These are phyloP conservation scores for Clarias fuscus DNA, from an alignment of 2,797 vertebrate genomes.

Conservation along the genomic window DNA sequence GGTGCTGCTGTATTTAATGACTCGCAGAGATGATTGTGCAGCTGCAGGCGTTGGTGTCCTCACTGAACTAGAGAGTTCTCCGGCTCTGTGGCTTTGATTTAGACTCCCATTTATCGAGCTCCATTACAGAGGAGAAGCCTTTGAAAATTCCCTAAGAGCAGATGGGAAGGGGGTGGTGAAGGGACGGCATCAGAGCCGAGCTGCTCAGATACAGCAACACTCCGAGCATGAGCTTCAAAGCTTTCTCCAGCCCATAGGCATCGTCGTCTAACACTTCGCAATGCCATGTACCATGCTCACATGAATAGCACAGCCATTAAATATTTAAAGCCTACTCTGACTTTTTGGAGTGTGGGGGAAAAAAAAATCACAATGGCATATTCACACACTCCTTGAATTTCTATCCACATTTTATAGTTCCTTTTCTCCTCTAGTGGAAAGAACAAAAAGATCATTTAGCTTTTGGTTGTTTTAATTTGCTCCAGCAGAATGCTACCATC, in stretches of 20 bases:
- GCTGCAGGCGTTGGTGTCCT: conserved; percentile 47
- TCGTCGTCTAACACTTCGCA: conserved; percentile 39
- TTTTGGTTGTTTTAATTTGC: conserved; percentile 39
- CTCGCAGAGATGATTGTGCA: conserved; percentile 35
- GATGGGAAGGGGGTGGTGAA: conserved; percentile 1
- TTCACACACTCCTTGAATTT: conserved; percentile 21
- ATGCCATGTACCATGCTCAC: conserved; percentile 37
- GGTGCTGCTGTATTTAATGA: conserved; percentile 32
- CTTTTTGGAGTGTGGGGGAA: conserved; percentile 29
- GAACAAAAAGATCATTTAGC: conserved; percentile 27
- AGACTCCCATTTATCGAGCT: conserved; percentile 46
- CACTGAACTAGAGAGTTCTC: conserved; percentile 34
- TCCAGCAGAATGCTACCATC: conserved; percentile 12
- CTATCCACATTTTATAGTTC: conserved; percentile 12
- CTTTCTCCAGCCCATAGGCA: conserved; percentile 41
- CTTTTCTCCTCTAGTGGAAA: conserved; percentile 11
- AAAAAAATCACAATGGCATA: conserved; percentile 24
- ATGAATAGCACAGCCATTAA: conserved; percentile 56
- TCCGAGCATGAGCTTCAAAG: conserved; percentile 49
- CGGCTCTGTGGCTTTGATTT: conserved; percentile 48
- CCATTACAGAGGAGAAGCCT: conserved; percentile 45
- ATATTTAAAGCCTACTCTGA: conserved; percentile 51
- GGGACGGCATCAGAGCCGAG: conserved; percentile 38
- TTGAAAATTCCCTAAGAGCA: conserved; percentile 47
- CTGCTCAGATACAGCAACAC: conserved; percentile 41